These are phyloP conservation scores for Cladopsammia gracilis DNA, from an alignment of 64 coral and sea anemone species.

Conservation along the genomic window DNA sequence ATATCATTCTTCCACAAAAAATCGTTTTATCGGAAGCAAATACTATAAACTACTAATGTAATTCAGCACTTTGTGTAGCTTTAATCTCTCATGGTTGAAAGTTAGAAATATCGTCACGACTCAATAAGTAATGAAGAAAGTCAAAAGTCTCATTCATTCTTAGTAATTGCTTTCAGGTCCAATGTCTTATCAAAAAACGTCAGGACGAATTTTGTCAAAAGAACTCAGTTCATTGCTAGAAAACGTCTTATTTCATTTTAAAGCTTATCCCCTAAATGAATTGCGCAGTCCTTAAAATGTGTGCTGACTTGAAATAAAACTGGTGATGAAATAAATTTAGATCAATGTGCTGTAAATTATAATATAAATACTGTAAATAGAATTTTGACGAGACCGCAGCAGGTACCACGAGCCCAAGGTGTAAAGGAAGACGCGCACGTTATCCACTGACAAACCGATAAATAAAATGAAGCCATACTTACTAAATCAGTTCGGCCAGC, in stretches of 20 bases:
- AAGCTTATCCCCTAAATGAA: not conserved
- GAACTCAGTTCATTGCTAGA: not conserved
- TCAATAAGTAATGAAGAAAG: not conserved
- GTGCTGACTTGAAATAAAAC: too few species aligned
- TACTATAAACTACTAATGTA: not conserved
- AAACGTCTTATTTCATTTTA: not conserved
- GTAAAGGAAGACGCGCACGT: not conserved
- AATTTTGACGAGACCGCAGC: not conserved
- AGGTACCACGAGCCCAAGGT: conserved; percentile 9
- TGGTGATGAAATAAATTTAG: not conserved
- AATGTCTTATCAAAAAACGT: not conserved
- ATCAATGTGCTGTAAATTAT: not conserved
- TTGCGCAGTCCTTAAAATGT: not conserved
- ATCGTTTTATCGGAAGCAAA: not conserved
- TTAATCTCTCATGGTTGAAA: not conserved
- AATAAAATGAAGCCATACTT: too few species aligned
- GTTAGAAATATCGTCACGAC: not conserved
- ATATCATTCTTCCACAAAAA: not conserved
- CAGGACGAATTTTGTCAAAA: not conserved
- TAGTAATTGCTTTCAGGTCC: not conserved
- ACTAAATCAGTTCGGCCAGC: too few species aligned
- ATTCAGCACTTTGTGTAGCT: not conserved
- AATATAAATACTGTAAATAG: not conserved
- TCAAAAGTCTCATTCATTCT: not conserved
- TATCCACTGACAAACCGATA: too few species aligned